Evolutionary conservation across 2,888 invertebrate genomes (phyloP), one percentile per base, ranked within the genome.

Genomic region (Pyrrhopygopsis socrates): DNA sequence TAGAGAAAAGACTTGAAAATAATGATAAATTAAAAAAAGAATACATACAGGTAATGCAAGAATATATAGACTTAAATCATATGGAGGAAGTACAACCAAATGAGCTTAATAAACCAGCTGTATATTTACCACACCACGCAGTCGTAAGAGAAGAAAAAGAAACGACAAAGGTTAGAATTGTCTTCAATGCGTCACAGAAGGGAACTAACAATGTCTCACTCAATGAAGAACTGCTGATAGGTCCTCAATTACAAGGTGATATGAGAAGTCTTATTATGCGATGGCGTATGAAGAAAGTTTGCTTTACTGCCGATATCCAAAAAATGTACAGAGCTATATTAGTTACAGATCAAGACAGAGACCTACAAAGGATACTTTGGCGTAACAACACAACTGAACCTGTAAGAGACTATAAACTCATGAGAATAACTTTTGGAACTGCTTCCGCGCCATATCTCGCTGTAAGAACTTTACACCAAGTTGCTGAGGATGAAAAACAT

Each of bases 401-500:
- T 15, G 22, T 86, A 2, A 79, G 84, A 78, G 74, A 82, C 1
- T 86, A 83, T 63, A 58, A 81, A 34, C 78, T 93, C 8, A 45
- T 71, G 3, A 87, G 81, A 29, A 92, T 93, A 0, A 92, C 91
- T 3, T 94, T 86, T 45, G 94, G 92, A 15, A 80, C 82, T n/a
- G 74, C 90, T 5, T 81, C 83, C 34, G 93, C 92, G 13, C 92
- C 94, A 6, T 88, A 81, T 50, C 58, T 86, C 9, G 86, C 88
- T 2, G 79, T 88, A 9, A 80, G 41, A 27, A 93, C 87, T 0
- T 65, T 92, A 9, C 30, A 76, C 3, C 85, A 86, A 76, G 79
- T 38, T 1, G 81, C 84, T 29, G 29, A 73, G 2, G 84, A 87
- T n/a, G 82, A 87, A 68, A 65, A 30, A 29, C 29, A 80, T 68